A percentile compares a stretch with the other conserved stretches of the same genome.
These are phyloP conservation scores for Xiphophorus hellerii DNA, from an alignment of 2,113 vertebrate genomes.

Conservation along the genomic window DNA sequence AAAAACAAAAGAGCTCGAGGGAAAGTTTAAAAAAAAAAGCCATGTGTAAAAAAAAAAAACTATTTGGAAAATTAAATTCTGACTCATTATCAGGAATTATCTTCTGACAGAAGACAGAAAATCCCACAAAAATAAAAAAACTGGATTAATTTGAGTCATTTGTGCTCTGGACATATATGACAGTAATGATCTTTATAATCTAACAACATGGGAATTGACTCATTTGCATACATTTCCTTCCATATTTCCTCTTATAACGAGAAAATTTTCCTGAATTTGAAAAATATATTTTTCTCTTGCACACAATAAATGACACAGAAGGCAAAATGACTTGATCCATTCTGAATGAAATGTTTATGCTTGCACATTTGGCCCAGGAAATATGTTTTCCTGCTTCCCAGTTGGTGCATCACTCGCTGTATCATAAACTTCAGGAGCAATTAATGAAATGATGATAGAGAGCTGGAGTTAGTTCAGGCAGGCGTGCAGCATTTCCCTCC, in stretches of 20 bases:
- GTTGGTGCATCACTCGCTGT: conserved; percentile 59
- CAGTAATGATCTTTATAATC: conserved; percentile 17
- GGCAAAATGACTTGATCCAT: conserved; percentile 30
- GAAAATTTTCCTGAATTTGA: conserved; percentile 23
- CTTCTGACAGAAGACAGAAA: neutral
- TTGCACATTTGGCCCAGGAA: conserved; percentile 60
- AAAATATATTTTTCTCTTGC: conserved; percentile 20
- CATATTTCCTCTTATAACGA: neutral
- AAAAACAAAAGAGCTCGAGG: neutral
- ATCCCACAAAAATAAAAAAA: neutral
- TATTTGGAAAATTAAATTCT: neutral
- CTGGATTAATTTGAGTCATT: conserved; percentile 5
- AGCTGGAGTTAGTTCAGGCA: conserved; percentile 70
- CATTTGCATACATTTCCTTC: neutral
- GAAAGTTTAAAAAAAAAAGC: neutral
- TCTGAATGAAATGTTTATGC: conserved; percentile 41
- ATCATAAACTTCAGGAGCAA: conserved; percentile 74
- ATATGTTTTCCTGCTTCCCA: conserved; percentile 59
- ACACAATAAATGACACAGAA: conserved; percentile 27
- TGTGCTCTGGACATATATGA: neutral
- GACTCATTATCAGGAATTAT: neutral
- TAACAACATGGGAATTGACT: neutral
- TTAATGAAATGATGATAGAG: conserved; percentile 76
- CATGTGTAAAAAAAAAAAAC: neutral
- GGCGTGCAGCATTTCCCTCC: conserved; percentile 67